phyloP scores from a whole-genome alignment of 2,888 invertebrate genomes.

The Drepana falcataria region DNA sequence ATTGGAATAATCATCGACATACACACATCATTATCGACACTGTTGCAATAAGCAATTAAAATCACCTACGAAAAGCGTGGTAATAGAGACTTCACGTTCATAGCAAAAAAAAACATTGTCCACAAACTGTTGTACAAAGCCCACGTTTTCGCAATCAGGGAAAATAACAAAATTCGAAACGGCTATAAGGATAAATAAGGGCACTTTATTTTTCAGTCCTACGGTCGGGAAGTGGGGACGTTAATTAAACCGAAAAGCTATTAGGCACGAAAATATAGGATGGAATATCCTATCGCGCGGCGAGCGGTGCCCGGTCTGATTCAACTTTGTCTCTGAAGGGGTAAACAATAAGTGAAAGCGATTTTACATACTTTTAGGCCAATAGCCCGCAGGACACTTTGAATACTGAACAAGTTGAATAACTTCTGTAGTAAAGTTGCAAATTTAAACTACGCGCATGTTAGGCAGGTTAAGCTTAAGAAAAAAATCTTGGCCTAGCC shows the following conservation, averaged over 20 bases:
- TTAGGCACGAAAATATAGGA: constrained; percentile 19
- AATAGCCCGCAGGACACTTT: no score
- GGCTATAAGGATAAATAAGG: constrained; percentile 3
- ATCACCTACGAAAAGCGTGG: not conserved
- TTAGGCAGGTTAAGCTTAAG: no score
- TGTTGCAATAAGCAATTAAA: no score
- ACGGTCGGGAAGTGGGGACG: not conserved
- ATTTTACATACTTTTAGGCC: not conserved
- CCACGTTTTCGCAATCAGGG: not conserved
- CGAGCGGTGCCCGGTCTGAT: not conserved
- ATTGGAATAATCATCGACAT: no score
- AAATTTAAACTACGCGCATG: no score
- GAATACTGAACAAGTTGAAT: no score
- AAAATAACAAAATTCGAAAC: not conserved
- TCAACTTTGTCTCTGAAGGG: constrained; percentile 1
- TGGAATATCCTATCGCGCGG: constrained; percentile 10
- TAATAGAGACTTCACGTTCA: not conserved
- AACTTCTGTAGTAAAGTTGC: no score
- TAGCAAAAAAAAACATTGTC: not conserved
- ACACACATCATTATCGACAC: no score
- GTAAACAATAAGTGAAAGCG: not conserved
- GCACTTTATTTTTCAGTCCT: not conserved
- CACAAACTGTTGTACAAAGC: not conserved
- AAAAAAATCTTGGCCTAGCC: no score
- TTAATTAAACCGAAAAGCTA: constrained; percentile 18